These are phyloP conservation scores for Zaprionus inermis DNA, from an alignment of 1,140 invertebrate genomes.

Conservation along the genomic window DNA sequence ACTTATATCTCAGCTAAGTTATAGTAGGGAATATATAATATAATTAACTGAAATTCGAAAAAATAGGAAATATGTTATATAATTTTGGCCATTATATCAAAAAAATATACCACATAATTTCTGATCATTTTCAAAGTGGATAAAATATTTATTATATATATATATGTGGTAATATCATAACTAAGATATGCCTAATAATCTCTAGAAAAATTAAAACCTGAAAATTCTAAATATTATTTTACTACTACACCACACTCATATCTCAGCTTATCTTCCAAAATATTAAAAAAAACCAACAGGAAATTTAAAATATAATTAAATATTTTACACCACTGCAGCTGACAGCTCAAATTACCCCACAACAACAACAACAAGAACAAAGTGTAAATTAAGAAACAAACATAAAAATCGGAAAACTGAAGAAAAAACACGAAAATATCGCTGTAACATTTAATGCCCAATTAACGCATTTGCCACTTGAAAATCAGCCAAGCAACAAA, in stretches of 20 bases:
- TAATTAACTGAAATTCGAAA: too few relatives aligned
- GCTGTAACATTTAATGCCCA: constrained; percentile 71
- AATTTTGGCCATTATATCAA: not conserved
- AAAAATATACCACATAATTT: not conserved
- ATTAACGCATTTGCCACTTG: constrained; percentile 79
- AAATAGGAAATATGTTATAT: too few relatives aligned
- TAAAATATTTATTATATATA: too few relatives aligned
- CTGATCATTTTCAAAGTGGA: not conserved
- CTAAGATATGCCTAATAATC: too few relatives aligned
- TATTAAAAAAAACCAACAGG: not conserved
- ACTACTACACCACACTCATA: not conserved
- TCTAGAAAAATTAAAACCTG: not conserved
- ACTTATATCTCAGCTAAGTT: too few relatives aligned
- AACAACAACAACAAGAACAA: constrained; percentile 5
- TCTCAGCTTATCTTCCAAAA: not conserved
- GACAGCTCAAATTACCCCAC: not conserved
- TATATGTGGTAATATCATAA: too few relatives aligned
- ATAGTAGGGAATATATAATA: too few relatives aligned
- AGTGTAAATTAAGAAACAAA: constrained; percentile 13
- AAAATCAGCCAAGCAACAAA: constrained; percentile 61
- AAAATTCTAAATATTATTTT: not conserved
- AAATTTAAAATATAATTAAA: not conserved
- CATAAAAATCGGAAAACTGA: constrained; percentile 12
- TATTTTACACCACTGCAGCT: not conserved
- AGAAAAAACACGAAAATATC: constrained; percentile 11